Base-by-base conservation (phyloP, 2,888 invertebrate genomes). In the Amiota communis region DNA sequence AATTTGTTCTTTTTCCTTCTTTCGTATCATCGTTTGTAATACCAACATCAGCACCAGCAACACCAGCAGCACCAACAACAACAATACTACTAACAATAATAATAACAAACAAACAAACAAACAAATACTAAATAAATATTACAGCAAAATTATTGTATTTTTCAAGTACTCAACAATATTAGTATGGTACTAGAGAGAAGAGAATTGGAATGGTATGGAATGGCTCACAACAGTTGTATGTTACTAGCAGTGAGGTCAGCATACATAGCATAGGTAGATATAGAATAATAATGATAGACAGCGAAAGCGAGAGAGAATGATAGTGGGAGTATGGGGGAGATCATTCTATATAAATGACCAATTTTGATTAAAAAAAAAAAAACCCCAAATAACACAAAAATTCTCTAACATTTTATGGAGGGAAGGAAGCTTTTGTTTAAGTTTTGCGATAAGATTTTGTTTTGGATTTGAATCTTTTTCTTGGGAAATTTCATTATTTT, bases 111-210 rank as follows among this genome's bases (percentile, higher is more conserved):
- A 59, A 59, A 17, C 59, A 59, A 53, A 53, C 15, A 65, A 17
- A 53, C 59, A 68, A 64, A 74, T 63, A 77, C 76, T 77, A 82
- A 77, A 78, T 79, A 81, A 84, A 83, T 82, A 85, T 84, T 86
- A 86, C 86, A 85, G 78, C 81, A 77, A 84, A 71, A 84, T 81
- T 78, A 82, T 77, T 80, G 81, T 83, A 36, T 36, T 36, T 53
- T 51, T 73, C 23, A 12, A 36, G 46, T 51, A 70, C 71, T 77
- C 75, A 73, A 79, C 65, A 63, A 57, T 36, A 17, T 13, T n/a
- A n/a, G n/a, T n/a, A n/a, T n/a, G n/a, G n/a, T n/a, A 13, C 13
- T 13, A 53, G 13, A 9, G n/a, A 8, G 53, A 0, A n/a, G 53
- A 12, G 10, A 10, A n/a, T n/a, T 13, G n/a, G 53, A 53, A 15